These are phyloP conservation scores for Cyclargus thomasi DNA, from an alignment of 1,140 invertebrate genomes.

Conservation along the genomic window DNA sequence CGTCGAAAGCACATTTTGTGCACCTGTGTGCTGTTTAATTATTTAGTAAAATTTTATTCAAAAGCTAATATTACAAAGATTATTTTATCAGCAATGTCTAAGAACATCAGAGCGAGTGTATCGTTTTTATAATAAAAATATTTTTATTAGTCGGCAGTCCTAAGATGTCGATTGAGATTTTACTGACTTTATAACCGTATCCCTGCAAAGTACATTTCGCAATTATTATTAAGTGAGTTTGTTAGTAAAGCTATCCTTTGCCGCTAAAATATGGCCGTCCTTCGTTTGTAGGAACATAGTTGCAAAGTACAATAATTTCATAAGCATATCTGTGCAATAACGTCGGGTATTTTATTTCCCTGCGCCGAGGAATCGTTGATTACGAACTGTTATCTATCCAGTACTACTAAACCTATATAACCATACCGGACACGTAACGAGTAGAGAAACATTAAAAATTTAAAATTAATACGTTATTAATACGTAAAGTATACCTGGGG, in stretches of 20 bases:
- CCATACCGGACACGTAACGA: neutral
- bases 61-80: slow-evolving; percentile 20
- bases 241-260: neutral
- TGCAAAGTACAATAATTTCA: slow-evolving; percentile 6
- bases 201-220: neutral
- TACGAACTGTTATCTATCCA: neutral
- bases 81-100: neutral
- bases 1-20: neutral
- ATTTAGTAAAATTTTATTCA: slow-evolving; percentile 23
- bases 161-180: neutral
- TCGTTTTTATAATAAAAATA: neutral
- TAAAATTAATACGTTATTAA: slow-evolving; percentile 3
- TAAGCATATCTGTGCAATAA: slow-evolving; percentile 14
- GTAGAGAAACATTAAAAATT: slow-evolving; percentile 6
- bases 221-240: neutral
- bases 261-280: neutral
- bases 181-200: neutral
- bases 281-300: slow-evolving; percentile 5
- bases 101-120: neutral
- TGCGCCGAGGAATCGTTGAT: neutral
- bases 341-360: neutral
- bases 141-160: neutral
- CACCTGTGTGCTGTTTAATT: neutral
- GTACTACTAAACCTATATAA: neutral
- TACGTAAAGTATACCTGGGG: neutral